These are phyloP conservation scores for Oncorhynchus mykiss DNA, from an alignment of 2,113 vertebrate species.

Conservation along the genomic window DNA sequence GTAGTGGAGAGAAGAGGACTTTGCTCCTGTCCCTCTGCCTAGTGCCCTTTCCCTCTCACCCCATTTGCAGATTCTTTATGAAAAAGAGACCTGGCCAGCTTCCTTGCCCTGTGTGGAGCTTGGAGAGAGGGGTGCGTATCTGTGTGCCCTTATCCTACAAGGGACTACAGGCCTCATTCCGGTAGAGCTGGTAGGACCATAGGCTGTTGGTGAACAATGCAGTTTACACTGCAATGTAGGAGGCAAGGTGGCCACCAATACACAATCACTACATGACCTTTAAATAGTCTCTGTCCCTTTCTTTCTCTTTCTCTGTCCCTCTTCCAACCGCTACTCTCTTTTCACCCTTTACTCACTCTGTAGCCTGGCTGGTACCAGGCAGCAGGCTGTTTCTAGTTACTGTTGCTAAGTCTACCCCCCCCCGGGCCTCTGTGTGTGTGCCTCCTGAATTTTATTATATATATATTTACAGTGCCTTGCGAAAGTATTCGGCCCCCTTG, in stretches of 20 bases:
- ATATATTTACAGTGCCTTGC: too few species aligned
- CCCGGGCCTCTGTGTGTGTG: slow-evolving; percentile 2
- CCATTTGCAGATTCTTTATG: background rate
- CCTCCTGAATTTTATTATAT: background rate
- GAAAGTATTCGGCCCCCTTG: too few species aligned
- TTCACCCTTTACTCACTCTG: slow-evolving; percentile 11
- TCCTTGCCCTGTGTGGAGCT: background rate
- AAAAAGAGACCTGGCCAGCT: background rate
- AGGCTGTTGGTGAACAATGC: too few species aligned
- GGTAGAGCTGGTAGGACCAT: background rate
- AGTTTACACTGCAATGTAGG: background rate
- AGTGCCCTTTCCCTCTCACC: background rate
- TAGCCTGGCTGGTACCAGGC: background rate
- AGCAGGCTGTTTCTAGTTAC: slow-evolving; percentile 61
- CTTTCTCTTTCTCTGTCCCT: slow-evolving; percentile 30
- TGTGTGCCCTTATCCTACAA: background rate
- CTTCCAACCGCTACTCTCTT: slow-evolving; percentile 25
- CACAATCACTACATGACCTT: background rate
- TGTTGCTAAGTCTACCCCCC: slow-evolving; percentile 67
- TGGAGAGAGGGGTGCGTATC: background rate
- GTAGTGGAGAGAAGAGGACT: slow-evolving; percentile 4
- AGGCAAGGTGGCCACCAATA: background rate
- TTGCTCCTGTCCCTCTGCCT: background rate
- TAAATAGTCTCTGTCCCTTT: background rate
- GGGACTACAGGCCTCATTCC: too few species aligned